Base-by-base conservation (phyloP, 37 sponge, comb jelly and placozoan genomes). In the Geodia barretti region DNA sequence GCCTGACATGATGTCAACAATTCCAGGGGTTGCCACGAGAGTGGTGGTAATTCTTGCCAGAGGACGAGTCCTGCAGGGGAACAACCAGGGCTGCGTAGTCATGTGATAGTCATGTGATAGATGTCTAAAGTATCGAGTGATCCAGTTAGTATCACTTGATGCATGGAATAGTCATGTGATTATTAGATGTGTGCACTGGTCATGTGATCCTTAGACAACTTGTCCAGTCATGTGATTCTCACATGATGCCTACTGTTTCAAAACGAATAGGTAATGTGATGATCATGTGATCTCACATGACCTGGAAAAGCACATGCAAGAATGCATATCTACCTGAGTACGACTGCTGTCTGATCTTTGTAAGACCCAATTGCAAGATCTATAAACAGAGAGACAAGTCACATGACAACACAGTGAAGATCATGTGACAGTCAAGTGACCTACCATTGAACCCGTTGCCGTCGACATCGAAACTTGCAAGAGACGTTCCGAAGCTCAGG, bases 371-470 rank as follows among this genome's bases (percentile, higher is more conserved):
- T 70, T 29, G 75, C 88, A 62, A 92, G 76, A 70, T 92, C 92
- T 92, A 74, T 0, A 59, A 14, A 47, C 39, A 47, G 41, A 42
- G 36, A 62, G 25, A 21, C 24, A 37, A 47, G 14, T 47, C 54
- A 47, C 7, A 17, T 17, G 14, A 47, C 14, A 7, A 47, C 14
- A 47, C 54, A 47, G 14, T 64, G 65, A 64, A 24, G 5, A 19
- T 64, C 65, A 64, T 9, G 21, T 31, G 39, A 70, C 9, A 14
- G 21, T 19, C 31, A 31, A 59, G 32, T 31, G 62, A 33, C 32
- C 24, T 62, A 92, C 92, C 92, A 84, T 92, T 92, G 68, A 83
- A 84, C 3, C 62, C 62, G 76, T 92, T 92, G 2, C 73, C 85
- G 70, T 92, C 92, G 25, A 92, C 82, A 64, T 92, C 92, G 33